Percentiles rank a stretch among this genome's conserved stretches.
Evolutionary conservation across 1,140 invertebrate species (phyloP).

Genomic region (Elysia chlorotica): DNA sequence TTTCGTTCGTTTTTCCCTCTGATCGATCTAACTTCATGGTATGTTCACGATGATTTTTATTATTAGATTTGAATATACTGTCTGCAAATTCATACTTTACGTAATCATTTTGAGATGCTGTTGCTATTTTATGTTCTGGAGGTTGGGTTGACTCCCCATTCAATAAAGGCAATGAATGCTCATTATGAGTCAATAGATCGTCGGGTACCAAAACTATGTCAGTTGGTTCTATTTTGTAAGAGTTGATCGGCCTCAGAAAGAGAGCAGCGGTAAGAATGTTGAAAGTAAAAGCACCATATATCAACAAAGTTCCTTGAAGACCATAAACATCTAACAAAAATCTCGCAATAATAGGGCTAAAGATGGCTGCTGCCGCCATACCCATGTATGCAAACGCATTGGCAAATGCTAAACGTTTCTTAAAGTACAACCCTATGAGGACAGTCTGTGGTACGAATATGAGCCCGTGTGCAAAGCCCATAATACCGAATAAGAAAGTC

Average conservation of each 20-base stretch:
- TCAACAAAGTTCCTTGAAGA: neutral
- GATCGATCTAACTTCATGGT: too few relatives aligned
- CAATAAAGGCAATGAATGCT: neutral
- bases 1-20: too few relatives aligned
- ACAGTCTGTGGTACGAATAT: neutral
- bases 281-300: neutral
- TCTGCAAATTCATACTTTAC: too few relatives aligned
- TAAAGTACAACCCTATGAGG: neutral
- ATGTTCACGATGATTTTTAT: too few relatives aligned
- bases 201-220: neutral
- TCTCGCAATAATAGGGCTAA: neutral
- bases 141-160: neutral
- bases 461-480: neutral
- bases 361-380: neutral
- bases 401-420: neutral
- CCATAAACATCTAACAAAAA: neutral
- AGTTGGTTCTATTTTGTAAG: neutral
- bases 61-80: too few relatives aligned
- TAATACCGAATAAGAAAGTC: neutral
- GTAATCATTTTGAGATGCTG: too few relatives aligned
- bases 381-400: neutral
- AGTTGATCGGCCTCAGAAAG: neutral
- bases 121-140: too few relatives aligned
- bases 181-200: neutral
- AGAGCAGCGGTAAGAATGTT: neutral